A percentile compares a stretch with the other conserved stretches of the same genome.
Conservation (phyloP, 2,888 invertebrate genomes). For the Melanophora roralis region DNA sequence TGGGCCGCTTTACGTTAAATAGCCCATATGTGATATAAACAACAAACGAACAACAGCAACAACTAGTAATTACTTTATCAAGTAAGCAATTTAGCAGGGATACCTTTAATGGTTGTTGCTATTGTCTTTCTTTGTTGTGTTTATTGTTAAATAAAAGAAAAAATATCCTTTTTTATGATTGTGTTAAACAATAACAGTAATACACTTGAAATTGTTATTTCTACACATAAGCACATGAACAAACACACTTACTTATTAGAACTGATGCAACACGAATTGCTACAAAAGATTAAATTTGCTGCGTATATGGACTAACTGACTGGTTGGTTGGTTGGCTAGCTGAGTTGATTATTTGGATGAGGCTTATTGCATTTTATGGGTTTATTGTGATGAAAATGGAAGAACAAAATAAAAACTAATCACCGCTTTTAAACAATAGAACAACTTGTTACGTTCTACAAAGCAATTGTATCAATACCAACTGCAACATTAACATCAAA, state of each 20-base stretch:
- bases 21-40: too few species aligned
- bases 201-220: constrained; percentile 48
- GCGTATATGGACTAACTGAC: not conserved
- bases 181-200: constrained; percentile 48
- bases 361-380: constrained; percentile 29
- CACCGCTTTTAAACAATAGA: constrained; percentile 34
- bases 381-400: constrained; percentile 10
- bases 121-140: not conserved
- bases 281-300: constrained; percentile 5
- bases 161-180: constrained; percentile 45
- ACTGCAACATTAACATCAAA: constrained; percentile 20
- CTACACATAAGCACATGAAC: not conserved
- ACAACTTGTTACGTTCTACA: constrained; percentile 36
- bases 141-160: constrained; percentile 8
- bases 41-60: not conserved
- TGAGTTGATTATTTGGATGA: not conserved
- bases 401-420: constrained; percentile 27
- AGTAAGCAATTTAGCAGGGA: constrained; percentile 50
- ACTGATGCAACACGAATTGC: not conserved
- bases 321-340: not conserved
- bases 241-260: not conserved
- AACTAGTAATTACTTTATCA: constrained; percentile 43
- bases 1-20: too few species aligned
- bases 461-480: not conserved
- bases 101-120: constrained; percentile 23